phyloP scores from a whole-genome alignment of 1,140 invertebrate species.

The Caerostris darwini region DNA sequence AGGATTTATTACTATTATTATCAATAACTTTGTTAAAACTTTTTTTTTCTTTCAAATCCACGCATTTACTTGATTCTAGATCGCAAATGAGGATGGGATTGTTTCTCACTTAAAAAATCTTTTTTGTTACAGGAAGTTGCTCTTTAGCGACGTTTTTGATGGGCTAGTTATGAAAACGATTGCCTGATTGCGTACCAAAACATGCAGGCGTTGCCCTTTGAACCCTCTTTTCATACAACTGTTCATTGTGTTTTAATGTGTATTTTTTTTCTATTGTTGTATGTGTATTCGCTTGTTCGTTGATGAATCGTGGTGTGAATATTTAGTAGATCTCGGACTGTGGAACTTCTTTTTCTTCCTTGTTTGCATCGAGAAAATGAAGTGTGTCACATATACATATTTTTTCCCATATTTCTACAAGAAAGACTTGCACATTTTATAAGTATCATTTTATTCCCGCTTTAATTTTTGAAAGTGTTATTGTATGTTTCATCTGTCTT shows the following conservation, averaged over 20 bases:
- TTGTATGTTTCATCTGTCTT: no score
- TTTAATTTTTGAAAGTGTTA: no score
- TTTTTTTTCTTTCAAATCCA: neutral
- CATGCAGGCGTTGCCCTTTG: constrained; percentile 1
- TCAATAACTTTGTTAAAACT: neutral
- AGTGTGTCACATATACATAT: no score
- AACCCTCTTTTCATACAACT: neutral
- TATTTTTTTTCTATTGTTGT: neutral
- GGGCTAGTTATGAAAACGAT: neutral
- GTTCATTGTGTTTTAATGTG: neutral
- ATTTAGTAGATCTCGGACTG: neutral
- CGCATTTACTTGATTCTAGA: neutral
- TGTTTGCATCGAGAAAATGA: neutral
- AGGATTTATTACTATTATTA: constrained; percentile 9
- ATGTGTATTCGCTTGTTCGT: neutral
- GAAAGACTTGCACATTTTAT: neutral
- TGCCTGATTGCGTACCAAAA: neutral
- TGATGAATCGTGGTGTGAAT: neutral
- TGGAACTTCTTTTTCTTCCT: neutral
- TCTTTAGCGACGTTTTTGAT: neutral
- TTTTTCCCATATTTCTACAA: neutral
- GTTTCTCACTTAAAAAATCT: neutral
- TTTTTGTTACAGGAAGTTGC: neutral
- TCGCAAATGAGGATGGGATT: neutral
- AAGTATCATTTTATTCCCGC: no score